Evolutionary conservation across 2,797 vertebrate species (phyloP), one percentile per base, ranked within the genome.

Genomic region (Rhinogobio ventralis): DNA sequence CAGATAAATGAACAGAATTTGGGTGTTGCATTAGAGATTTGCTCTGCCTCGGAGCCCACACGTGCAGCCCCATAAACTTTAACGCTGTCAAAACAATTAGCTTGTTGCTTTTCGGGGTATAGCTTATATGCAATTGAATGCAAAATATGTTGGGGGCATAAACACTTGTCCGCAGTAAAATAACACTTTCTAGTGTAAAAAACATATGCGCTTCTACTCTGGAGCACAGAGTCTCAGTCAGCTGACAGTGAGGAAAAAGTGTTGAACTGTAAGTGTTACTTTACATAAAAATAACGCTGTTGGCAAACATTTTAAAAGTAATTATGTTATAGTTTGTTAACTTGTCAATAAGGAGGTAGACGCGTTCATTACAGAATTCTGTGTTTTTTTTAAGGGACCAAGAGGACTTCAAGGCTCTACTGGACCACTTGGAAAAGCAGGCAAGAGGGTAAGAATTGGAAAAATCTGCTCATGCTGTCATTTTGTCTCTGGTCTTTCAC

Each of bases 331-430:
- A 7, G 28, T 28, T 15, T 28, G 62, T 25, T 36, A 1, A 78
- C 23, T 51, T 78, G 64, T 46, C 11, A 28, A 71, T 69, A 19
- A 60, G 39, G 62, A 53, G 7, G 7, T 49, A 46, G 13, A 68
- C 7, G 0, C 10, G 7, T 76, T 45, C 4, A 20, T 67, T 77
- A 85, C 13, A 53, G 6, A 69, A 36, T 57, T 2, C 7, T 53
- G 2, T 45, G 5, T 72, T n/a, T 62, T 30, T 88, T 72, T 72
- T n/a, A 75, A 99, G 98, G 98, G 98, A 82, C 97, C 98, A 78
- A 96, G 98, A 92, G 98, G 98, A 90, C 95, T 98, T 88, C 98
- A 99, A 92, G 98, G 98, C 83, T 11, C 96, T 7, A 85, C 91
- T 1, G 98, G 98, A 82, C 92, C 91, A 60, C 88, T 95, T 33